Percentiles rank a stretch among this genome's conserved stretches.
phyloP scores from a whole-genome alignment of 2,113 vertebrate genomes.

The Paralichthys olivaceus region DNA sequence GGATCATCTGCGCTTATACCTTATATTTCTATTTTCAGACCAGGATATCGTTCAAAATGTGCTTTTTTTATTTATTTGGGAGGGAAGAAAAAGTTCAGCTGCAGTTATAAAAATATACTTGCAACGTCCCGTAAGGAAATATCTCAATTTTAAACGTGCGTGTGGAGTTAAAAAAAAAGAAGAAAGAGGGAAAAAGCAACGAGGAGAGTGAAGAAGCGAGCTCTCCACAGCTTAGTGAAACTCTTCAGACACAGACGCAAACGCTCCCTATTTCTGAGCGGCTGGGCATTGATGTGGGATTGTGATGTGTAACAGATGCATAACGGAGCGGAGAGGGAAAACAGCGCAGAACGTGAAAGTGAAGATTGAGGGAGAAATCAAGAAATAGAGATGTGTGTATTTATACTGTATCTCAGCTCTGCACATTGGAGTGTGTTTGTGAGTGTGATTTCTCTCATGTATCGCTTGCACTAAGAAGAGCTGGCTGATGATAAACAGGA shows the following conservation, averaged over 20 bases:
- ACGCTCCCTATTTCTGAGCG: constrained; percentile 56
- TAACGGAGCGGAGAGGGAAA: constrained; percentile 42
- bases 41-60: constrained; percentile 48
- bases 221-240: constrained; percentile 71
- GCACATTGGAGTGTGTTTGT: constrained; percentile 79
- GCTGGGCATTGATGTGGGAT: constrained; percentile 74
- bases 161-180: constrained; percentile 31
- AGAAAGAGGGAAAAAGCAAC: constrained; percentile 18
- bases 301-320: constrained; percentile 75
- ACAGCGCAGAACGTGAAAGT: constrained; percentile 23
- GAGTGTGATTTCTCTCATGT: constrained; percentile 78
- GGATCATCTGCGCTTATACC: constrained; percentile 79
- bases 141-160: constrained; percentile 16
- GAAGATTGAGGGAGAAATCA: constrained; percentile 74
- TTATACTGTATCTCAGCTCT: constrained; percentile 77
- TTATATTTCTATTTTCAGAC: constrained; percentile 67
- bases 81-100: constrained; percentile 46
- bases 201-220: constrained; percentile 34
- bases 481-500: constrained; percentile 83
- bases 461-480: constrained; percentile 72
- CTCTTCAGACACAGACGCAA: constrained; percentile 61
- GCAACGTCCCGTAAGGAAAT: constrained; percentile 50
- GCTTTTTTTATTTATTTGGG: constrained; percentile 35
- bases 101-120: constrained; percentile 46
- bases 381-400: constrained; percentile 75